Conservation (phyloP, 2,797 vertebrate species). For the Scyliorhinus canicula region DNA sequence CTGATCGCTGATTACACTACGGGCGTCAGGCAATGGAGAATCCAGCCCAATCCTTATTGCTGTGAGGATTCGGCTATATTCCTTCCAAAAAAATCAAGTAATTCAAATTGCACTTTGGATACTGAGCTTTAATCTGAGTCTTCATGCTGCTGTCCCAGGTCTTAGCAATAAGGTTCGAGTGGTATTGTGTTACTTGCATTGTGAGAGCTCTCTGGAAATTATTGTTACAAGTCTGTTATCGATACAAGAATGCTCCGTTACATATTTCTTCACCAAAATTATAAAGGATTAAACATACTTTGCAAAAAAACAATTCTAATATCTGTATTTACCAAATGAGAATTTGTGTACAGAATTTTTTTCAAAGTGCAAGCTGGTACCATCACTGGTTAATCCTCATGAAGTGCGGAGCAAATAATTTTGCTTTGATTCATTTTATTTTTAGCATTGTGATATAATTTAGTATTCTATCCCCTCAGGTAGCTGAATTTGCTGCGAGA, state of each 20-base stretch:
- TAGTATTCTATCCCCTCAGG: constrained; percentile 22
- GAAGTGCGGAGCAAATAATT: not conserved
- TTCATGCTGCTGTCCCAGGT: not conserved
- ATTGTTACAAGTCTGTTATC: not conserved
- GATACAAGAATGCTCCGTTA: not conserved
- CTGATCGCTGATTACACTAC: no score
- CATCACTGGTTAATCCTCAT: not conserved
- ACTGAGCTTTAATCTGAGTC: not conserved
- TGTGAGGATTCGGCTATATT: not conserved
- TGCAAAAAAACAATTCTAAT: not conserved
- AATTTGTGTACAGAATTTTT: not conserved
- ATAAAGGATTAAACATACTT: not conserved
- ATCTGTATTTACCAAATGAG: not conserved
- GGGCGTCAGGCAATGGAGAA: no score
- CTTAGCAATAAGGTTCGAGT: not conserved
- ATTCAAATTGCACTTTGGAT: not conserved
- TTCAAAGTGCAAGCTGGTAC: not conserved
- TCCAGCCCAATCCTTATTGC: not conserved
- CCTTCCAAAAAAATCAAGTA: not conserved
- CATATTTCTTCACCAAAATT: not conserved
- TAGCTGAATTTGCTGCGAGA: constrained; percentile 21
- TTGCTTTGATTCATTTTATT: constrained; percentile 31
- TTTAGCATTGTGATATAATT: not conserved
- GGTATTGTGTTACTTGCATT: not conserved
- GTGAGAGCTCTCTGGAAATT: not conserved